phyloP scores from a whole-genome alignment of 2,797 vertebrate species.

The Cossypha caffra region DNA sequence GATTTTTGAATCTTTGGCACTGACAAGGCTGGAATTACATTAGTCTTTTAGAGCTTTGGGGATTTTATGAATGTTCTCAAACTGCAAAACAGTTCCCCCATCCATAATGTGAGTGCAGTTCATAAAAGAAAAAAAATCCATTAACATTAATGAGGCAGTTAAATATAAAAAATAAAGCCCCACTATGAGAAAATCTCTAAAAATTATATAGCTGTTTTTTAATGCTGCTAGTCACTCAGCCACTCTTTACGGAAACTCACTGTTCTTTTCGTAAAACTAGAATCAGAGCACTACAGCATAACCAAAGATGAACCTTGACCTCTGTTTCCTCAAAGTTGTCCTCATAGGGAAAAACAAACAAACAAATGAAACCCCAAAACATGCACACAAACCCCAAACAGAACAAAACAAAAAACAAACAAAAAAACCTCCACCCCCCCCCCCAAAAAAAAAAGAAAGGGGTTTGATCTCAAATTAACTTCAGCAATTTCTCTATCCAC shows the following conservation, averaged over 20 bases:
- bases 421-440: background rate
- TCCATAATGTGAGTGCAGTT: background rate
- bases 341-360: background rate
- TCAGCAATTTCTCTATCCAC: background rate
- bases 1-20: conserved; percentile 4
- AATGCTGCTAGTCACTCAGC: background rate
- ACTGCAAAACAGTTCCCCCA: background rate
- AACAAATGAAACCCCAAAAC: background rate
- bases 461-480: background rate
- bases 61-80: conserved; percentile 4
- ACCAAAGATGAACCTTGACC: background rate
- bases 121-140: conserved; percentile 9
- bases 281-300: background rate
- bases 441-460: background rate
- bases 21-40: background rate
- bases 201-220: background rate
- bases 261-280: background rate
- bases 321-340: background rate
- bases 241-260: background rate
- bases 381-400: background rate
- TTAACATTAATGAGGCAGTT: conserved; percentile 33
- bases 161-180: background rate
- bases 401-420: background rate
- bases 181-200: background rate
- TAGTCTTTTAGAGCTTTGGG: background rate